A percentile compares a stretch with the other conserved stretches of the same genome.
phyloP scores from a whole-genome alignment of 2,888 invertebrate species.

The Bhutanitis thaidina region DNA sequence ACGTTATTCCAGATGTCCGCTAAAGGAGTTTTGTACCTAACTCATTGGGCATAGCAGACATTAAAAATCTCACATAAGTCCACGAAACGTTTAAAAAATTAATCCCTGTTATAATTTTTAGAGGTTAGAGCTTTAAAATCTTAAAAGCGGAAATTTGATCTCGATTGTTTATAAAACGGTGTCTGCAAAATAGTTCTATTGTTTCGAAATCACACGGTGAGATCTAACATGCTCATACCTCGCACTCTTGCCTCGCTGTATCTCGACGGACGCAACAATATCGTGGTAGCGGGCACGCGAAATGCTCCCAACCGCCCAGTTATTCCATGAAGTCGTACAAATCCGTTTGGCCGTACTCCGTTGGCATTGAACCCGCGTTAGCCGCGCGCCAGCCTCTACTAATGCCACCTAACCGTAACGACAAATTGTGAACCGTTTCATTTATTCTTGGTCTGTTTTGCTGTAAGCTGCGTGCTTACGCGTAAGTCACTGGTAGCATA shows the following conservation, averaged over 20 bases:
- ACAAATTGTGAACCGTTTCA: slow-evolving; percentile 25
- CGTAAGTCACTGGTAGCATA: slow-evolving; percentile 12
- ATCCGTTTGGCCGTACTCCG: slow-evolving; percentile 34
- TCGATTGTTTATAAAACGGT: slow-evolving; percentile 6
- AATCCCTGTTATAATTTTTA: no score
- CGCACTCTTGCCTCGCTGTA: neutral
- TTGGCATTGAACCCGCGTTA: slow-evolving; percentile 35
- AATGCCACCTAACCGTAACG: slow-evolving; percentile 45
- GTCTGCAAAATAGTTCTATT: slow-evolving; percentile 11
- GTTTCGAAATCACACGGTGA: slow-evolving; percentile 11
- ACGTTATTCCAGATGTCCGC: no score
- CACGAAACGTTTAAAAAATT: no score
- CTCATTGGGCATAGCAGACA: no score
- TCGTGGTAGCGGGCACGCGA: slow-evolving; percentile 11
- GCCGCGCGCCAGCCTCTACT: slow-evolving; percentile 38
- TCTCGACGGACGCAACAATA: slow-evolving; percentile 10
- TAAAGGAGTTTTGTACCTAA: no score
- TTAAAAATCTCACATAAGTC: no score
- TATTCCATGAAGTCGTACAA: slow-evolving; percentile 49
- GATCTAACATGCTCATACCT: slow-evolving; percentile 6
- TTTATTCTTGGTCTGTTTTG: slow-evolving; percentile 17
- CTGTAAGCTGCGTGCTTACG: slow-evolving; percentile 7
- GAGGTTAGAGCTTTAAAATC: neutral
- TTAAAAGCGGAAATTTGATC: slow-evolving; percentile 1
- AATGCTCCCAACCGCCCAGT: slow-evolving; percentile 13